phyloP scores from a whole-genome alignment of 2,888 invertebrate species.

The Eretmocerus hayati region DNA sequence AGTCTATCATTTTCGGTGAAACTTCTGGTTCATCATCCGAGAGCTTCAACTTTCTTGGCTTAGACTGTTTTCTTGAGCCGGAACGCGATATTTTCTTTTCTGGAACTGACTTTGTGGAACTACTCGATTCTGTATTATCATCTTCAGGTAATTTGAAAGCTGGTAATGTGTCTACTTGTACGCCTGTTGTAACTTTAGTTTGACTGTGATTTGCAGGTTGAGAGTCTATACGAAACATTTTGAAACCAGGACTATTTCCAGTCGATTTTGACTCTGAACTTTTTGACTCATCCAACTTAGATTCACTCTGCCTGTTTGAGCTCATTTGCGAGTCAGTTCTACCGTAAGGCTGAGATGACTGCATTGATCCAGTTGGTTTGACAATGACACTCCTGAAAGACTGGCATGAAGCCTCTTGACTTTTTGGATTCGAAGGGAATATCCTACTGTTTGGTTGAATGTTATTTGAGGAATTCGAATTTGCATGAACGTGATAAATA shows the following conservation, averaged over 20 bases:
- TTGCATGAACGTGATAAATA: too few species aligned
- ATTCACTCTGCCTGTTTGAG: background rate
- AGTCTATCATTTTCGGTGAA: background rate
- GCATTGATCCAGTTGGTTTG: background rate
- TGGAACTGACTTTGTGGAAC: background rate
- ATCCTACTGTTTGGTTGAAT: background rate
- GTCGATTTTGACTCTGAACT: background rate
- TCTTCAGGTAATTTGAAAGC: constrained; percentile 12
- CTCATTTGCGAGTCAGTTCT: background rate
- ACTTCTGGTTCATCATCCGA: background rate
- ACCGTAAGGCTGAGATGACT: background rate
- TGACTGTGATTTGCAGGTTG: background rate
- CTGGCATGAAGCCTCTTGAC: constrained; percentile 1
- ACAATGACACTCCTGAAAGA: too few species aligned
- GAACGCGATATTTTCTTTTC: background rate
- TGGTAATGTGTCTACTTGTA: constrained; percentile 18
- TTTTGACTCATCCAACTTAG: background rate
- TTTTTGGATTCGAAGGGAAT: constrained; percentile 9
- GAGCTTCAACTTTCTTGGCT: background rate
- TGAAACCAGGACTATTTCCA: background rate
- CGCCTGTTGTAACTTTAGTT: constrained; percentile 12
- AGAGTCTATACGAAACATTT: too few species aligned
- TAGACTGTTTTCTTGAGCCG: background rate
- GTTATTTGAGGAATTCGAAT: background rate
- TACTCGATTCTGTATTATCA: background rate